Percentiles rank a stretch among this genome's conserved stretches.
Conservation (phyloP, 2,113 vertebrate species). For the Podarcis muralis region DNA sequence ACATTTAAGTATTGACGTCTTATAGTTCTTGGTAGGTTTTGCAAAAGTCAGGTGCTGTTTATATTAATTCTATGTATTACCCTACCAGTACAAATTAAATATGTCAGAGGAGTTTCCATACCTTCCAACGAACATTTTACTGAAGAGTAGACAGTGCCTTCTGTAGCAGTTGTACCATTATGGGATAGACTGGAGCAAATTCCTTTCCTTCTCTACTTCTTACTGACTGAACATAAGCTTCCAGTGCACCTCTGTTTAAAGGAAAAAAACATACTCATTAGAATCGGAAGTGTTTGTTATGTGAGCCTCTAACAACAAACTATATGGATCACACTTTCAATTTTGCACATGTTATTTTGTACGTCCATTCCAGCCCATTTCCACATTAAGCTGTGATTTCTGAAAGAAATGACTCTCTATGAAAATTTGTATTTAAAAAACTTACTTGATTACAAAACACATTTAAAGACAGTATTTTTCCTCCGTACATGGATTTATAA, state of each 20-base stretch:
- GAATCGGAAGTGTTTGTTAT: too few relatives aligned
- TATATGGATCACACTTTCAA: too few relatives aligned
- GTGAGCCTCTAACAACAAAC: too few relatives aligned
- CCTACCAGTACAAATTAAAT: neutral
- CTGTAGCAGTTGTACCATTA: slow-evolving; percentile 94
- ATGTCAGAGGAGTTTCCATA: neutral
- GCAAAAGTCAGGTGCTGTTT: neutral
- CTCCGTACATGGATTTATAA: neutral
- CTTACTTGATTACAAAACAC: too few relatives aligned
- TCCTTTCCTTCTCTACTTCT: slow-evolving; percentile 89
- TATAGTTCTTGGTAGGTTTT: neutral
- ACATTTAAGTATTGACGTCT: neutral
- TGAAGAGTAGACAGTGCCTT: slow-evolving; percentile 79
- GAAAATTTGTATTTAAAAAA: too few relatives aligned
- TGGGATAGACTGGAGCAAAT: slow-evolving; percentile 93
- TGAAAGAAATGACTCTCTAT: too few relatives aligned
- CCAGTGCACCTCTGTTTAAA: slow-evolving; percentile 84
- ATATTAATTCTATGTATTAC: rapidly evolving
- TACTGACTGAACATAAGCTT: slow-evolving; percentile 95
- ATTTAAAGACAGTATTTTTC: neutral
- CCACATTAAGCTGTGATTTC: too few relatives aligned
- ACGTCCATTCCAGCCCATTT: too few relatives aligned
- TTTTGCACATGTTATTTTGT: too few relatives aligned
- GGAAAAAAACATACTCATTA: neutral
- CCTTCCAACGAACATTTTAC: neutral